These are phyloP conservation scores for Columba livia DNA, from an alignment of 2,113 vertebrate genomes.

Conservation along the genomic window DNA sequence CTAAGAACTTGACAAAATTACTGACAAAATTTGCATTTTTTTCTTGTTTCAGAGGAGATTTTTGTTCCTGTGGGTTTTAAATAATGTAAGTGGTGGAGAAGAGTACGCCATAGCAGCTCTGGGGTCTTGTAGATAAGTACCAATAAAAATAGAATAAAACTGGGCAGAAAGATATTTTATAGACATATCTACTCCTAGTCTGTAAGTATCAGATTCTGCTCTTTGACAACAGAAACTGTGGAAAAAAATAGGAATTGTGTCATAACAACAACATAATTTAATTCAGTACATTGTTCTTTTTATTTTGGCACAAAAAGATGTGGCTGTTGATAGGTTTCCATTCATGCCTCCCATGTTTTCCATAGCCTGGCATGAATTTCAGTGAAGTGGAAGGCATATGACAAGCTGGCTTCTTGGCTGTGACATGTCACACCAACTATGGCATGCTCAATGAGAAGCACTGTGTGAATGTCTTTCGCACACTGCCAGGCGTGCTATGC, in stretches of 20 bases:
- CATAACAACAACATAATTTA: not conserved
- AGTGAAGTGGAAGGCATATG: slow-evolving; percentile 46
- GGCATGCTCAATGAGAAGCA: slow-evolving; percentile 41
- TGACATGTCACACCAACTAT: slow-evolving; percentile 37
- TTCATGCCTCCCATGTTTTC: slow-evolving; percentile 62
- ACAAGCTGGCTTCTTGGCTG: slow-evolving; percentile 33
- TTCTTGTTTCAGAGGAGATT: not conserved
- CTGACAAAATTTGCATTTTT: not conserved
- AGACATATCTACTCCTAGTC: not conserved
- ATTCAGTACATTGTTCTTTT: slow-evolving; percentile 12
- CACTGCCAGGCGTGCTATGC: not conserved
- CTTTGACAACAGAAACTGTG: not conserved
- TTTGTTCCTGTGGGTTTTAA: not conserved
- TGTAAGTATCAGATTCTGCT: not conserved
- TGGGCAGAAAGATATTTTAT: not conserved
- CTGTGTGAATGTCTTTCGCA: slow-evolving; percentile 22
- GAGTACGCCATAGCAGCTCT: not conserved
- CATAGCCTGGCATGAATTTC: slow-evolving; percentile 51
- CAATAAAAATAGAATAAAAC: not conserved
- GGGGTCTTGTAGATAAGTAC: not conserved
- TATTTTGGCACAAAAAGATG: slow-evolving; percentile 20
- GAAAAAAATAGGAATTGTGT: not conserved
- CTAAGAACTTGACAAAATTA: not conserved
- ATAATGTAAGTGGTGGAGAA: accelerated
- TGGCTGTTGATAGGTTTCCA: slow-evolving; percentile 51